Conservation (phyloP, 2,113 vertebrate species). For the Eptesicus fuscus region DNA sequence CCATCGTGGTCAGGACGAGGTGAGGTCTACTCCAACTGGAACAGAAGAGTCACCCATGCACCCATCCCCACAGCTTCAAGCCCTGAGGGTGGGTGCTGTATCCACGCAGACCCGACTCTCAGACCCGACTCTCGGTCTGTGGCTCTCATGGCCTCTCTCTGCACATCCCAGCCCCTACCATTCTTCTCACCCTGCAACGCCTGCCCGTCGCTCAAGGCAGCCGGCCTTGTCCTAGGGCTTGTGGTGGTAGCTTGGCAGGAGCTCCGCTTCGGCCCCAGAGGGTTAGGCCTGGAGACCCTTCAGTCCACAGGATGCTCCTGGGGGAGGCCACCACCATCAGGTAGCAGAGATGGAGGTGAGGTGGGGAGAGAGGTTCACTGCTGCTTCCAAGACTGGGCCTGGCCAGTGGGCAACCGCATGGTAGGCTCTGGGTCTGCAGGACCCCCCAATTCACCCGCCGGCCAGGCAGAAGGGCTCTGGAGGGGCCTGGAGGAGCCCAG, state of each 20-base stretch:
- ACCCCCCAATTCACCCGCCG: constrained; percentile 15
- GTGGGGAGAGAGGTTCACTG: background rate
- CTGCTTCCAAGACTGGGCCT: background rate
- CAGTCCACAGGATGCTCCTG: background rate
- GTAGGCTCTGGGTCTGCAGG: background rate
- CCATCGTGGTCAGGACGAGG: too few species aligned
- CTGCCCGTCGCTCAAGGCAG: background rate
- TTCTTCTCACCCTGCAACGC: background rate
- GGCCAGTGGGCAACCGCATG: background rate
- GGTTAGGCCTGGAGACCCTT: background rate
- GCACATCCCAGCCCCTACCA: background rate
- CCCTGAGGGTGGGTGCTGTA: background rate
- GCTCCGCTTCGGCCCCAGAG: accelerated
- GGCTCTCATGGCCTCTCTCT: background rate
- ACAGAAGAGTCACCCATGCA: background rate
- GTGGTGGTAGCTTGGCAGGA: background rate
- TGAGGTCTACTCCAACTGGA: background rate
- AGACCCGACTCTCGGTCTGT: background rate
- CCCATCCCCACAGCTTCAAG: background rate
- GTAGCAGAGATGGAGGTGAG: background rate
- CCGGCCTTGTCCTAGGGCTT: too few species aligned
- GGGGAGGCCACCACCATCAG: background rate
- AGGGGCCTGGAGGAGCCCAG: background rate
- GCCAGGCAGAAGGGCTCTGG: background rate
- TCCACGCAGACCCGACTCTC: background rate